phyloP scores from a whole-genome alignment of 2,113 vertebrate genomes.

The Corydoras sp. region DNA sequence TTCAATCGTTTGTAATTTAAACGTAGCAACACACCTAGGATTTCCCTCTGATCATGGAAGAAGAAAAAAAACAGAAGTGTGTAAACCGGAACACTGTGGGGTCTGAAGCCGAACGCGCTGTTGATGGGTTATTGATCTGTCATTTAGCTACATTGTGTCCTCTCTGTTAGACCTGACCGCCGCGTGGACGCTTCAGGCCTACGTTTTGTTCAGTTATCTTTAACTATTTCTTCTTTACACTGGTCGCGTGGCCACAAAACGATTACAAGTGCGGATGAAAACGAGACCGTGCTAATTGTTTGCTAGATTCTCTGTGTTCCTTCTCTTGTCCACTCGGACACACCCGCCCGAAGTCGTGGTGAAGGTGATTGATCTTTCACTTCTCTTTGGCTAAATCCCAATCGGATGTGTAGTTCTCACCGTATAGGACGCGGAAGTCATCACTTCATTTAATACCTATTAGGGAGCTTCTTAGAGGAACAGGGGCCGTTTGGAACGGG shows the following conservation, averaged over 20 bases:
- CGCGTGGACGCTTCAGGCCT: slow-evolving; percentile 35
- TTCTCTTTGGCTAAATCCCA: background rate
- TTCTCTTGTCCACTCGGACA: background rate
- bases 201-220: background rate
- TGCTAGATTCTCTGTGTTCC: background rate
- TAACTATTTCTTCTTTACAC: background rate
- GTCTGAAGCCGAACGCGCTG: slow-evolving; percentile 46
- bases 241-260: background rate
- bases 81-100: background rate
- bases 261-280: background rate
- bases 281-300: background rate
- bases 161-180: slow-evolving; percentile 19
- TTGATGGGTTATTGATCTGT: slow-evolving; percentile 32
- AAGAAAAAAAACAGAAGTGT: background rate
- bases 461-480: background rate
- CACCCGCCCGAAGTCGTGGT: slow-evolving; percentile 3
- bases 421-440: background rate
- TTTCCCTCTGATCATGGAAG: too few species aligned
- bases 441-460: background rate
- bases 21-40: too few species aligned
- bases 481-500: background rate
- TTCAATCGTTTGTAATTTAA: background rate
- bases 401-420: background rate
- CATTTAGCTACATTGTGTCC: slow-evolving; percentile 28
- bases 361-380: slow-evolving; percentile 11